Evolutionary conservation across 2,797 vertebrate species (phyloP), one percentile per base, ranked within the genome.

Genomic region (Microctenopoma steveboyesi): DNA sequence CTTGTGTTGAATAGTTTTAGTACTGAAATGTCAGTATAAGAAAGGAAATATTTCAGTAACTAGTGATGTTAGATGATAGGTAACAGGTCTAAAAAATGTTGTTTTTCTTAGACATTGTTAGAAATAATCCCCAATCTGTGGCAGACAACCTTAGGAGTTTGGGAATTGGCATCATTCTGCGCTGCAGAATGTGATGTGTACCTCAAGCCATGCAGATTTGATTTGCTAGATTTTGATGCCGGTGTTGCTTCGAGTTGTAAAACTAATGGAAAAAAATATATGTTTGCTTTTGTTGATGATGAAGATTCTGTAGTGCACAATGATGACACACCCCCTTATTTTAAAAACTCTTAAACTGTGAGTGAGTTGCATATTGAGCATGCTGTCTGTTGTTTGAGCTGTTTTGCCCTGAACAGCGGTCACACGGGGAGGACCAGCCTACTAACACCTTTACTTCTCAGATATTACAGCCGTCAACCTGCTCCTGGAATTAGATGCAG

Each of bases 361-460:
- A 9, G 42, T 42, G 15, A 43, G 14, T 33, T 39, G 30, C 46
- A 49, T 43, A 4, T 18, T 28, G 4, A 35, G 7, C 9, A 47
- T 57, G 35, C 59, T 78, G 40, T 68, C n/a, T 25, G 8, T 62
- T 18, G 1, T 61, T 75, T 76, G 30, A 64, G 22, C 59, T 53
- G 52, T 40, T n/a, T 68, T 78, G 28, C 59, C 57, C 70, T 67
- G 7, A 54, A 25, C 68, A 84, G 72, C 25, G 4, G 2, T 37
- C 60, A 39, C 37, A 58, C 65, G 22, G 47, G 54, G 66, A 64
- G 39, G 51, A 69, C 3, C 33, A 5, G 66, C 56, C 61, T 2
- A 43, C 37, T 78, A 76, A 82, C 54, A 3, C 22, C 61, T 78
- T 81, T 58, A 14, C 37, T 86, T 79, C 62, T 27, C 73, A 85